Evolutionary conservation across 35 echinoderm and acorn worm genomes (phyloP), one percentile per base, ranked within the genome.

Genomic region (Acanthaster planci): DNA sequence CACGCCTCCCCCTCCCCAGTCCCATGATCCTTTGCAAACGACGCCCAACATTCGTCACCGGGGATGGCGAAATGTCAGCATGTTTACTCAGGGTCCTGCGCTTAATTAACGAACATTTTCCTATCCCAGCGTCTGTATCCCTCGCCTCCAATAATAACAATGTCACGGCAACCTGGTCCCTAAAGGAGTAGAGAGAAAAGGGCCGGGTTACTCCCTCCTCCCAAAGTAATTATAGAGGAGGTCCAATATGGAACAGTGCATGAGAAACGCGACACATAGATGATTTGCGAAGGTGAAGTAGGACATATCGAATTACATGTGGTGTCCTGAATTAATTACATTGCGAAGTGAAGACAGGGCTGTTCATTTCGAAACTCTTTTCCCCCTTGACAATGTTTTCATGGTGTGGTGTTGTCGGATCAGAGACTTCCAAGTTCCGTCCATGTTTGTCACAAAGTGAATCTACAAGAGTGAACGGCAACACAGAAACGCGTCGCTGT

Each of bases 251-350:
- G 0, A 29, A 34, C 26, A 72, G 59, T 31, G 12, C 26, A 68
- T 72, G 34, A 34, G 64, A 72, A 72, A 72, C 30, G 64, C 34
- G 34, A 72, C 64, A 72, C 64, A 34, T 31, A 72, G 7, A 34
- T 34, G 29, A 72, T 72, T 72, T 72, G 26, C 9, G 26, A 68
- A 72, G 64, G 64, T 34, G 64, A 72, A 29, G 42, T 26, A 72
- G 64, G 64, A 31, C 14, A 34, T 34, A 72, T 72, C 64, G 34
- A 72, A 72, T 72, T 72, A 72, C 64, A 72, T 72, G 64, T 34
- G 34, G 64, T 72, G 26, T 72, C 9, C 64, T 72, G 64, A 14
- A 72, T 72, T 72, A 72, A 72, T 72, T 72, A 72, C 64, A 72
- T 0, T 15, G 60, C 7, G 64, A 30, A 26, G 17, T 22, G 27